Evolutionary conservation across 2,113 vertebrate species (phyloP).

Genomic region (Sminthopsis crassicaudata): DNA sequence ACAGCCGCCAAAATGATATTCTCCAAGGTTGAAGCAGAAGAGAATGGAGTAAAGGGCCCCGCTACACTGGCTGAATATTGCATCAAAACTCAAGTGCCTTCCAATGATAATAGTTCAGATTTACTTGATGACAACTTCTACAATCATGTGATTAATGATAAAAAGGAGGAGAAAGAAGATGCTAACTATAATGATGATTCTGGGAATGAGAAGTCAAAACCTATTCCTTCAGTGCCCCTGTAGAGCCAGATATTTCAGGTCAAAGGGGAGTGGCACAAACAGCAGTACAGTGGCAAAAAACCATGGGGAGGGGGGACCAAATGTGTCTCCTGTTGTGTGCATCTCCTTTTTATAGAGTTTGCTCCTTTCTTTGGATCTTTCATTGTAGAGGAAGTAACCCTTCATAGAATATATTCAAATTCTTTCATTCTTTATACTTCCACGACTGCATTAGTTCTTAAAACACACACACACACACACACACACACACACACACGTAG

Average conservation of each 20-base stretch:
- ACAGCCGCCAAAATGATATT: no score
- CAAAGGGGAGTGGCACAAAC: constrained; percentile 85
- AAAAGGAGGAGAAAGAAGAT: constrained; percentile 94
- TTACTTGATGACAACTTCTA: constrained; percentile 98
- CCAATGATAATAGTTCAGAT: constrained; percentile 98
- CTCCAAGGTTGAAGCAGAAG: constrained; percentile 93
- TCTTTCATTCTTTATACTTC: constrained; percentile 83
- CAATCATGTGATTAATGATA: constrained; percentile 95
- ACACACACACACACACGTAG: no score
- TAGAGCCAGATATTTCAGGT: constrained; percentile 85
- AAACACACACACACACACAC: no score
- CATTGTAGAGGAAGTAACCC: constrained; percentile 76
- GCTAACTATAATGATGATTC: constrained; percentile 95
- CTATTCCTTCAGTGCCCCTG: constrained; percentile 79
- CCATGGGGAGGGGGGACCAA: constrained; percentile 67
- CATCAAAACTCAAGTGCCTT: constrained; percentile 99
- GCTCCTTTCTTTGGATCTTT: constrained; percentile 86
- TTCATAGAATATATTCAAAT: constrained; percentile 83
- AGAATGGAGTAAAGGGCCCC: constrained; percentile 97
- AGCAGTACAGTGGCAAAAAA: constrained; percentile 82
- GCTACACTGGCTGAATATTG: constrained; percentile 98
- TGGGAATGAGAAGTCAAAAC: constrained; percentile 98
- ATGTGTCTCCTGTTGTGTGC: constrained; percentile 82
- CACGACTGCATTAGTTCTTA: constrained; percentile 82
- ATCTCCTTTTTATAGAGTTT: constrained; percentile 74